Conservation (phyloP, 2,113 vertebrate genomes). For the Gymnobelideus leadbeateri region DNA sequence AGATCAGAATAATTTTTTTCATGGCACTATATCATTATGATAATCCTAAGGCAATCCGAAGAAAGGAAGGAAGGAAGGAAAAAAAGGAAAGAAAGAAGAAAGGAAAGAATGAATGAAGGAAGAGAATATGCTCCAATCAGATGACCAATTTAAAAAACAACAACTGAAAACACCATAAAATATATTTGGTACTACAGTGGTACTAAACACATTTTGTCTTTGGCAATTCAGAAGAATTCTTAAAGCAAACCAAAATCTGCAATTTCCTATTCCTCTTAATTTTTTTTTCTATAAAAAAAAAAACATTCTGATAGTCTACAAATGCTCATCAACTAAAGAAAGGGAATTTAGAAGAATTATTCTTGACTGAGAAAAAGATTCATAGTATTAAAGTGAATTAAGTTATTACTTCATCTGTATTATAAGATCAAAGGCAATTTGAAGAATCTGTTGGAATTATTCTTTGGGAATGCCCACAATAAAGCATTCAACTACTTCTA, state of each 20-base stretch:
- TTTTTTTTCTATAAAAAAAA: not conserved
- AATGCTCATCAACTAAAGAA: not conserved
- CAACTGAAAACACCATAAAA: too few relatives aligned
- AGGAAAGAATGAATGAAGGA: too few relatives aligned
- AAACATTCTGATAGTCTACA: not conserved
- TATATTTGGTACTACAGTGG: too few relatives aligned
- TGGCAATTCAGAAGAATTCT: too few relatives aligned
- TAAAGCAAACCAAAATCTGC: not conserved
- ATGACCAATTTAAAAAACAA: too few relatives aligned
- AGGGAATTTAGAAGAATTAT: not conserved
- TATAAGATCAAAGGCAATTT: not conserved
- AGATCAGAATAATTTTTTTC: not conserved
- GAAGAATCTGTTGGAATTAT: not conserved
- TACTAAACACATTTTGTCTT: too few relatives aligned
- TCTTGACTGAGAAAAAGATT: not conserved
- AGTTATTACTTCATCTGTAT: not conserved
- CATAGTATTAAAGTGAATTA: not conserved
- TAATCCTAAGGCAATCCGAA: not conserved
- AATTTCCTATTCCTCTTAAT: not conserved
- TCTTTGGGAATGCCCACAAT: not conserved
- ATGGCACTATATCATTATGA: not conserved
- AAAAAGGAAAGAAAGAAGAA: too few relatives aligned
- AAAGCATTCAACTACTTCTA: not conserved
- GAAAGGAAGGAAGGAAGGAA: too few relatives aligned
- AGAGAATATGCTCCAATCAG: too few relatives aligned